Evolutionary conservation across 2,888 invertebrate genomes (phyloP).

Genomic region (Aphodius sticticus): DNA sequence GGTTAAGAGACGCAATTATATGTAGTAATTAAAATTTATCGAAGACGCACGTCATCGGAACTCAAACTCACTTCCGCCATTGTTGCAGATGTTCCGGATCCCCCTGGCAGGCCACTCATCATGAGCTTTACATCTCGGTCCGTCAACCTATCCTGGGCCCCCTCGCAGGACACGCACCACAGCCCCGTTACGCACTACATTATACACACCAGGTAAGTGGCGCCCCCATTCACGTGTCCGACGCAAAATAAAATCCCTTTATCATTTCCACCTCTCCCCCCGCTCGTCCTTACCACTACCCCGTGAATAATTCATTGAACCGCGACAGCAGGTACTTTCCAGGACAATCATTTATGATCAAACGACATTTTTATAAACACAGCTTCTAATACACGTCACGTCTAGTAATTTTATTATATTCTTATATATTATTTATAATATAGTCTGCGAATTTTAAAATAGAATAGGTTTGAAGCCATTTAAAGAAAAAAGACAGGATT

Average conservation of each 20-base stretch:
- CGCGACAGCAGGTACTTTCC: not conserved
- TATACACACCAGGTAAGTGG: slow-evolving; percentile 75
- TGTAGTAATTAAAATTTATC: not conserved
- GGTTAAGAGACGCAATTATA: slow-evolving; percentile 6
- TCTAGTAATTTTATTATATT: not conserved
- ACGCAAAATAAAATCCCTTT: not conserved
- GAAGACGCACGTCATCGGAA: slow-evolving; percentile 5
- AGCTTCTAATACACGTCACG: not conserved
- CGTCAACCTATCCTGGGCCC: slow-evolving; percentile 79
- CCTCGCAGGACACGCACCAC: slow-evolving; percentile 73
- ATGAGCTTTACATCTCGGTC: slow-evolving; percentile 77
- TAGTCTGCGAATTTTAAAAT: not conserved
- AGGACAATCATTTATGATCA: slow-evolving; percentile 4
- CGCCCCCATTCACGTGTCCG: not conserved
- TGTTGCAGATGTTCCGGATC: slow-evolving; percentile 72
- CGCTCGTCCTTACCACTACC: not conserved
- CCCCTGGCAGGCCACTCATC: slow-evolving; percentile 75
- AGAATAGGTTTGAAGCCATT: too few species aligned
- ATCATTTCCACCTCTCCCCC: not conserved
- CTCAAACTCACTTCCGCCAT: not conserved
- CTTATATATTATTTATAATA: not conserved
- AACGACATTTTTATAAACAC: not conserved
- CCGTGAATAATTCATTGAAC: not conserved
- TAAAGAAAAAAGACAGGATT: too few species aligned
- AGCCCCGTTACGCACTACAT: slow-evolving; percentile 75